Conservation (phyloP, 2,797 vertebrate genomes). For the Nyctibius grandis region DNA sequence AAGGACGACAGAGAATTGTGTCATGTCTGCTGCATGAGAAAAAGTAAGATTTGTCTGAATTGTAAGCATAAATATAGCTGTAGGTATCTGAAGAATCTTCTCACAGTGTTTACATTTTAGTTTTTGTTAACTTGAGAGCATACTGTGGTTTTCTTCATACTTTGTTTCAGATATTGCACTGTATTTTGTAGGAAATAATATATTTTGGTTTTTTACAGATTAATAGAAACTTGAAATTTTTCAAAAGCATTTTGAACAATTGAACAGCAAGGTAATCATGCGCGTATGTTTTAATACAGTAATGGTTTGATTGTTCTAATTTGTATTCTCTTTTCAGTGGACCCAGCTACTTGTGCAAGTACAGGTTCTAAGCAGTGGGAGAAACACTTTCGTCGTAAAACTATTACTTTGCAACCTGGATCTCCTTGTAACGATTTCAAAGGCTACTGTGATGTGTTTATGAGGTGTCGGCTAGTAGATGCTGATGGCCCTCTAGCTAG, state of each 20-base stretch:
- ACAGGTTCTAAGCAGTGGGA: slow-evolving; percentile 84
- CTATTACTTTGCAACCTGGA: slow-evolving; percentile 90
- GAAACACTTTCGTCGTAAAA: slow-evolving; percentile 73
- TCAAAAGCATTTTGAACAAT: not conserved
- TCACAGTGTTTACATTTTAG: not conserved
- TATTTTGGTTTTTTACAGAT: not conserved
- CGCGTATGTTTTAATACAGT: rapidly evolving
- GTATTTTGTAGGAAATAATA: not conserved
- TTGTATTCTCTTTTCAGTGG: slow-evolving; percentile 72
- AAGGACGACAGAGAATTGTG: slow-evolving; percentile 90
- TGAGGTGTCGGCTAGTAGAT: slow-evolving; percentile 92
- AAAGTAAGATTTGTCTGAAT: slow-evolving; percentile 78
- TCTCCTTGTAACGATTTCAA: slow-evolving; percentile 97
- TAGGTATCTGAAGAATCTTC: not conserved
- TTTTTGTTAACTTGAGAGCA: not conserved
- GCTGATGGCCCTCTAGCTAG: slow-evolving; percentile 95
- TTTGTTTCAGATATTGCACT: not conserved
- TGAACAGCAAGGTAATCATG: not conserved
- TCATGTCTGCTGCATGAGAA: slow-evolving; percentile 95
- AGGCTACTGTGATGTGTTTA: slow-evolving; percentile 97
- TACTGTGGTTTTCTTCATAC: not conserved
- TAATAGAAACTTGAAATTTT: not conserved
- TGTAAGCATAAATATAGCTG: not conserved
- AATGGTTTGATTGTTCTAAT: not conserved
- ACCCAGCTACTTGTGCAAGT: slow-evolving; percentile 86